These are phyloP conservation scores for Drosophila mimetica DNA, from an alignment of 2,888 invertebrate genomes.

Conservation along the genomic window DNA sequence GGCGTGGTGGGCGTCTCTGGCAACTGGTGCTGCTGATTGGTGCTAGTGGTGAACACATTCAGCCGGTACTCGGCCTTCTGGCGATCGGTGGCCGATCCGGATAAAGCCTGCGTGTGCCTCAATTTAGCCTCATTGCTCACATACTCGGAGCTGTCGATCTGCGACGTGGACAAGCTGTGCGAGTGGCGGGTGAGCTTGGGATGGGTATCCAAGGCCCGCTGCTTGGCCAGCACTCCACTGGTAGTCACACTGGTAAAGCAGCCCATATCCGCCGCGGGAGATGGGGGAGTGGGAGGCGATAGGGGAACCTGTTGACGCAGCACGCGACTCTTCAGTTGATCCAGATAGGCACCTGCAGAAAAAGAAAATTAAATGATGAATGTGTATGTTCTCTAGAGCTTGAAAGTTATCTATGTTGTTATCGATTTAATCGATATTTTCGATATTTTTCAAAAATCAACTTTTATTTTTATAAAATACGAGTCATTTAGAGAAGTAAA, in stretches of 20 bases:
- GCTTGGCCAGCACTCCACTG: conserved; percentile 88
- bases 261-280: conserved; percentile 84
- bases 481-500: too few relatives aligned
- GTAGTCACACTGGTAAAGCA: conserved; percentile 90
- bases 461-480: too few relatives aligned
- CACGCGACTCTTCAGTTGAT: conserved; percentile 87
- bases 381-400: too few relatives aligned
- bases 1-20: conserved; percentile 80
- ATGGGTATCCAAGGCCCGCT: conserved; percentile 84
- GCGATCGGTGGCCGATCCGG: conserved; percentile 82
- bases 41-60: conserved; percentile 81
- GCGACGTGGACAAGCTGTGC: conserved; percentile 88
- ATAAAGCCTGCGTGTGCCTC: conserved; percentile 70
- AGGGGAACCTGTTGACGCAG: conserved; percentile 85
- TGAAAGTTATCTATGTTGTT: too few relatives aligned
- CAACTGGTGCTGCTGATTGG: conserved; percentile 64
- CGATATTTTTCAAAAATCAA: too few relatives aligned
- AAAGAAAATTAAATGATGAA: too few relatives aligned
- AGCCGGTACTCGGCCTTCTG: conserved; percentile 84
- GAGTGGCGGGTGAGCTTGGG: conserved; percentile 85
- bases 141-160: conserved; percentile 88
- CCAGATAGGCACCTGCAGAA: conserved; percentile 85
- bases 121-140: conserved; percentile 84
- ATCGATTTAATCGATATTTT: too few relatives aligned
- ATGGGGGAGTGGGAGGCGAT: conserved; percentile 60